phyloP scores from a whole-genome alignment of 2,113 vertebrate genomes.

The Cranoglanis bouderius region DNA sequence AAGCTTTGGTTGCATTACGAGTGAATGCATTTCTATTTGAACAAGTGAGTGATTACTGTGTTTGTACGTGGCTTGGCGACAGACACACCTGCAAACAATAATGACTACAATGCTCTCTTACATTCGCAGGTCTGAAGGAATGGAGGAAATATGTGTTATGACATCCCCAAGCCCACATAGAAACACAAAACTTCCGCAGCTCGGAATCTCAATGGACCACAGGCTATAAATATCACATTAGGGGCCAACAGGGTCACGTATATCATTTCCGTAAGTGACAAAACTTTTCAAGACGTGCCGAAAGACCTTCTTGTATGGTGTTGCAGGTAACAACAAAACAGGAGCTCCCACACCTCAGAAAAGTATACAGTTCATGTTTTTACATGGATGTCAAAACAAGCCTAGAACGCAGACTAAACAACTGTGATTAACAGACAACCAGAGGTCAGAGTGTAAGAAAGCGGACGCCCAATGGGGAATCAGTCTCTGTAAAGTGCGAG shows the following conservation, averaged over 20 bases:
- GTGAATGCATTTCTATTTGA: conserved; percentile 58
- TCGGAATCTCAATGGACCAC: conserved; percentile 31
- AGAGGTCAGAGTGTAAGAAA: conserved; percentile 46
- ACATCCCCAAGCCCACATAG: conserved; percentile 60
- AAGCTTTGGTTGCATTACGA: conserved; percentile 58
- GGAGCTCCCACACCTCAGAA: conserved; percentile 19
- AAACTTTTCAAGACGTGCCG: conserved; percentile 9
- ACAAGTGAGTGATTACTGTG: conserved; percentile 68
- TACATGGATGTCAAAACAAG: conserved; percentile 68
- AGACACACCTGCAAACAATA: conserved; percentile 70
- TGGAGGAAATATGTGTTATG: conserved; percentile 64
- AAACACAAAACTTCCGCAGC: conserved; percentile 53
- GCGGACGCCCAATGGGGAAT: neutral
- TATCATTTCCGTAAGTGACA: conserved; percentile 42
- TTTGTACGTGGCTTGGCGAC: conserved; percentile 66
- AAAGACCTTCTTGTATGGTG: neutral
- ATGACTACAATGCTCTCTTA: conserved; percentile 64
- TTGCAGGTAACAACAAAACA: neutral
- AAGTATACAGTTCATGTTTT: conserved; percentile 49
- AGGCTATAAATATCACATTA: conserved; percentile 27
- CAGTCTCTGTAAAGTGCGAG: neutral
- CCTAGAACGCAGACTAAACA: conserved; percentile 71
- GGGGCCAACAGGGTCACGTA: conserved; percentile 43
- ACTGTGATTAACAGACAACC: conserved; percentile 3
- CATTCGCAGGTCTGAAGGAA: conserved; percentile 65